Base-by-base conservation (phyloP, 2,888 invertebrate genomes). In the Pediacus dermestoides region DNA sequence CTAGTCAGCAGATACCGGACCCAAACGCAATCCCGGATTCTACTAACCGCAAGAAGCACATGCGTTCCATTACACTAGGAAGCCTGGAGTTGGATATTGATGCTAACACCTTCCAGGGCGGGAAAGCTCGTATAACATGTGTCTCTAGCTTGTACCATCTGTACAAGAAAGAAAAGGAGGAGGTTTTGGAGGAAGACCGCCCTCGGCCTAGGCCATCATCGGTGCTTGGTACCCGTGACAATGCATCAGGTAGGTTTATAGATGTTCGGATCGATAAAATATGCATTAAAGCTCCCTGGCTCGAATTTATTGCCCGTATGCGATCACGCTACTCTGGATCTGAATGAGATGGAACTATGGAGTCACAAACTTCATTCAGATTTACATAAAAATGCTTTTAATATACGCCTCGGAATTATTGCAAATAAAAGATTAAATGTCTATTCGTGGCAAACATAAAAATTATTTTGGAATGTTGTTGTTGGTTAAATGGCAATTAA, bases 121-220 rank as follows among this genome's bases (percentile, higher is more conserved):
- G 82, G 46, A 78, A 76, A 58, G 73, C 83, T 41, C 75, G 76
- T 44, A 71, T 84, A 50, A 75, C 78, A 54, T 84, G 84, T 67
- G 75, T 78, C 57, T 82, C 81, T 37, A 77, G 74, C 55, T 73
- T 84, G 65, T 82, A 82, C 71, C 77, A 80, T 64, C 71, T 83
- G 54, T 82, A 84, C 67, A 74, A 75, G 50, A 74, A 76, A 52
- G 73, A 77, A 50, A 74, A 76, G 36, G 81, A 79, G 64, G 70
- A 78, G 47, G 71, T 77, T 54, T 73, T 85, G 58, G 82, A 82
- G 66, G 84, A 85, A 71, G 84, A 85, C 67, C 79, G 80, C 58
- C 85, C 85, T 42, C 75, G 82, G 67, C 78, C 85, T 53, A 76
- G 82, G 67, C 78, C 84, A 55, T 84, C 85, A 44, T 82, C 84